Evolutionary conservation across 1,140 invertebrate genomes (phyloP), one percentile per base, ranked within the genome.

Genomic region (Oppia nitens): DNA sequence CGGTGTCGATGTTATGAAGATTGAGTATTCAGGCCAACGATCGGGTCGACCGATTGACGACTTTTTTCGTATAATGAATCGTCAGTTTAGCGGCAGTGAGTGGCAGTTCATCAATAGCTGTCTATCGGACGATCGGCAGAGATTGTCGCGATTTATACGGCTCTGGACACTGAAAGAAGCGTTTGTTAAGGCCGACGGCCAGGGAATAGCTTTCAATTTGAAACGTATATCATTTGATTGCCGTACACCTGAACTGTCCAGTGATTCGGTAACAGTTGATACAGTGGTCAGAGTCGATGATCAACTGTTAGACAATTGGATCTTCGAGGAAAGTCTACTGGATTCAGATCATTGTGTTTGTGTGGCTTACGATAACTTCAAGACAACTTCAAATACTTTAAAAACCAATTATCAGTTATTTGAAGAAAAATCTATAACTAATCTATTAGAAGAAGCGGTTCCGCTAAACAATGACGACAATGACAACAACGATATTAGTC

Each of bases 181-280:
- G 70, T 91, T 90, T 69, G 83, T 91, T 0, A 97, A 96, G 75
- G 89, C 90, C 59, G 75, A 83, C 50, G 90, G 91, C 23, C 73
- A 83, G 20, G 92, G 92, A 25, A 81, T 97, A 47, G 82, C 80
- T 0, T 75, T 85, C 63, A 79, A 87, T 65, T 74, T 96, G 23
- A 70, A 77, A 62, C 75, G 81, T 61, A 77, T 95, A 24, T 79
- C 78, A 70, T 96, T 95, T 71, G 68, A 74, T 60, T 74, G 85
- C 25, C 74, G 76, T 55, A 75, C 79, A 24, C 61, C 71, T 55
- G 64, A 67, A 23, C 67, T 75, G 74, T 57, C 47, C 0, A 59
- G 73, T 45, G 71, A 76, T 60, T 50, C 68, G 57, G 68, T 80
- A 24, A 70, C 64, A 2, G 20, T n/a, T 25, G 81, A 87, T 67